A percentile compares a stretch with the other conserved stretches of the same genome.
Evolutionary conservation across 2,797 vertebrate genomes (phyloP).

Genomic region (Babyrousa celebensis): DNA sequence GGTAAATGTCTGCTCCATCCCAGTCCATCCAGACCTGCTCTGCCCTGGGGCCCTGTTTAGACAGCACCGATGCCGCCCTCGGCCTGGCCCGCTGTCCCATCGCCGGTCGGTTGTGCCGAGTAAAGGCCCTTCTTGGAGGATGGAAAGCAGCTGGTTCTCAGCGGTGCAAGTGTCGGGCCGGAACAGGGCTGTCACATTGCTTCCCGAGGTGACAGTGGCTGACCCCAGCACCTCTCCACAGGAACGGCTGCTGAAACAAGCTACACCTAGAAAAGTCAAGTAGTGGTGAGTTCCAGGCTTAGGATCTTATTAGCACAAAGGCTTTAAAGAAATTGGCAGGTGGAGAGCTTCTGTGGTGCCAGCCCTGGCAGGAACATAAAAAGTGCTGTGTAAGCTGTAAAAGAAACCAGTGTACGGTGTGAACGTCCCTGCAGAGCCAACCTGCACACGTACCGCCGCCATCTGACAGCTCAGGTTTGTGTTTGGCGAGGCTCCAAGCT

Average conservation of each 20-base stretch:
- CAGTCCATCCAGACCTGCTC: neutral
- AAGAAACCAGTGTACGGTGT: neutral
- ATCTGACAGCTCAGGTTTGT: rapidly evolving
- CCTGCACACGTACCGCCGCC: rapidly evolving
- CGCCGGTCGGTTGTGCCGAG: neutral
- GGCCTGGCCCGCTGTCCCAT: neutral
- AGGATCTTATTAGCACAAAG: neutral
- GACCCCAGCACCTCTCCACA: neutral
- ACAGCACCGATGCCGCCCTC: rapidly evolving
- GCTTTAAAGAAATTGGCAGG: neutral
- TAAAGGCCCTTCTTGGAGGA: neutral
- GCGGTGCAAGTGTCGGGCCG: neutral
- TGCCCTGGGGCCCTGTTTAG: neutral
- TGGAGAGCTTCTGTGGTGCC: neutral
- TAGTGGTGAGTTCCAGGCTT: neutral
- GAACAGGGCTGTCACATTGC: neutral
- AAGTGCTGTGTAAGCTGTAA: neutral
- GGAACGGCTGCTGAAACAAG: neutral
- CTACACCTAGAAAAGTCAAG: neutral
- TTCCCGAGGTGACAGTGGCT: too few species aligned
- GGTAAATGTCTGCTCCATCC: neutral
- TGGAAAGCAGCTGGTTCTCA: neutral
- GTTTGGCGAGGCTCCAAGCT: rapidly evolving
- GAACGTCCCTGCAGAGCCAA: rapidly evolving
- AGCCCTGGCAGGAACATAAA: neutral